These are phyloP conservation scores for Hydrotaea diabolus DNA, from an alignment of 2,888 invertebrate species.

Conservation along the genomic window DNA sequence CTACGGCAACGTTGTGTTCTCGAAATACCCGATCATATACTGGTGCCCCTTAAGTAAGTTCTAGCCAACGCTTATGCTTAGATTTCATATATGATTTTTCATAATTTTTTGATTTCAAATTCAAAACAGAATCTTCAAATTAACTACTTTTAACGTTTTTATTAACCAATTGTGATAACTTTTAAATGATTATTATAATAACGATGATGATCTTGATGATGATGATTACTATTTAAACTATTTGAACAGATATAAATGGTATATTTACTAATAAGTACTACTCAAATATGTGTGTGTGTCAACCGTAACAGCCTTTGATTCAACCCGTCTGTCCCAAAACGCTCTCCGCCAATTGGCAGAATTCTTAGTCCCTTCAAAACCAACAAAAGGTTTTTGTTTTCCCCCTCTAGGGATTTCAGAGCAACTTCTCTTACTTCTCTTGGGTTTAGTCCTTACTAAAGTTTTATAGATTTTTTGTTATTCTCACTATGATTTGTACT, in stretches of 20 bases:
- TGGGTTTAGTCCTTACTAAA: too few species aligned
- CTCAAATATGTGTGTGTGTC: conserved; percentile 8
- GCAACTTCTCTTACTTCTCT: neutral
- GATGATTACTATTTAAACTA: neutral
- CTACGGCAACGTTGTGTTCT: conserved; percentile 96
- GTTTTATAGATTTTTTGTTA: too few species aligned
- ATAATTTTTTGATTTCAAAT: conserved; percentile 31
- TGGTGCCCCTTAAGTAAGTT: conserved; percentile 90
- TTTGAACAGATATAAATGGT: conserved; percentile 3
- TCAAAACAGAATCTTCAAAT: conserved; percentile 32
- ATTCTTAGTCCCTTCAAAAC: too few species aligned
- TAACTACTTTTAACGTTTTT: neutral
- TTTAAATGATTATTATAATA: conserved; percentile 5
- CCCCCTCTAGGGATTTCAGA: conserved; percentile 17
- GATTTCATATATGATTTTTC: conserved; percentile 7
- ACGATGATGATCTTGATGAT: conserved; percentile 5
- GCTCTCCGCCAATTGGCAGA: too few species aligned
- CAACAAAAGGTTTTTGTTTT: neutral
- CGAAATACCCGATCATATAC: conserved; percentile 86
- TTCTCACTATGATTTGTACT: neutral
- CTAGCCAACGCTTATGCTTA: neutral
- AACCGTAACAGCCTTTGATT: neutral
- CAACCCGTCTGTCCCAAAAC: neutral
- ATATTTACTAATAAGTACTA: neutral
- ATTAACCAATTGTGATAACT: neutral